A percentile compares a stretch with the other conserved stretches of the same genome.
Conservation (phyloP, 2,888 invertebrate species). For the Tridacna crocea region DNA sequence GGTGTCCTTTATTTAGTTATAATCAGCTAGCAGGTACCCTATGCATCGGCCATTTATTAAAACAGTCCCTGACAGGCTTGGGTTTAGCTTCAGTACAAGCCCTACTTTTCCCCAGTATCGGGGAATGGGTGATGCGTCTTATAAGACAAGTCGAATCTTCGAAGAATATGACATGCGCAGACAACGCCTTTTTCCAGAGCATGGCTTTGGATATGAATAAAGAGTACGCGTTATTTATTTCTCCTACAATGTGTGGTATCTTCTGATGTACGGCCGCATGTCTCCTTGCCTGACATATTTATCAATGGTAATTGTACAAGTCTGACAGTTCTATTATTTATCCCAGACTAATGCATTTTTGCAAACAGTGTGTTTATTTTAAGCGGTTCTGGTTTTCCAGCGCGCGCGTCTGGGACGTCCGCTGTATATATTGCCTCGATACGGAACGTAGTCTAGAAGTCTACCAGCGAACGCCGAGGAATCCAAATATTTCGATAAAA, state of each 20-base stretch:
- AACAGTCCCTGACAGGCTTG: neutral
- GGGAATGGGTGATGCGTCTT: no score
- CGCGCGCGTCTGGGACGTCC: conserved; percentile 21
- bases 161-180: no score
- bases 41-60: neutral
- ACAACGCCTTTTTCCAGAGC: neutral
- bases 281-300: conserved; percentile 61
- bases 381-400: conserved; percentile 44
- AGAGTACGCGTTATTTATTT: conserved; percentile 17
- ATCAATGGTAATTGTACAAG: conserved; percentile 55
- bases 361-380: conserved; percentile 59
- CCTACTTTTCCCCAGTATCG: no score
- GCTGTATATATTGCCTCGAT: conserved; percentile 53
- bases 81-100: no score
- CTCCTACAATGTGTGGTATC: conserved; percentile 30
- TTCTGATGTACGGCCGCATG: conserved; percentile 40
- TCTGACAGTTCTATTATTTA: conserved; percentile 61
- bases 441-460: conserved; percentile 38
- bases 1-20: neutral
- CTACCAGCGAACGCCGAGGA: conserved; percentile 23
- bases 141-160: no score
- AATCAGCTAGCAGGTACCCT: neutral
- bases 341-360: conserved; percentile 63
- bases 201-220: neutral
- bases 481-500: conserved; percentile 23